These are phyloP conservation scores for Caenorhabditis wallacei DNA, from an alignment of 2,888 invertebrate genomes.

Conservation along the genomic window DNA sequence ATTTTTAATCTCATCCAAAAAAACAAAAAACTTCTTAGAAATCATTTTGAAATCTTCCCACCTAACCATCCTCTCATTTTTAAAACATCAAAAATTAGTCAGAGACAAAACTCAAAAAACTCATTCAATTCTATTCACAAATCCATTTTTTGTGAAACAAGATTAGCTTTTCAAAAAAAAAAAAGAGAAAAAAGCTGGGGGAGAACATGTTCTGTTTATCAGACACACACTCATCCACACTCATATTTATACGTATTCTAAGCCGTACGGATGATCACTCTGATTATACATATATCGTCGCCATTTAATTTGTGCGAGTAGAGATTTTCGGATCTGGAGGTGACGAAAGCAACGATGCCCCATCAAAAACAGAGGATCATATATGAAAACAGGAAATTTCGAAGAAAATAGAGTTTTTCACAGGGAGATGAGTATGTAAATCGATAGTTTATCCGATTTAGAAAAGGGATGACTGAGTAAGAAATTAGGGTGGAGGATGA, in stretches of 20 bases:
- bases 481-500: no score
- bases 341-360: slow-evolving; percentile 29
- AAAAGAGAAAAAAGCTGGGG: neutral
- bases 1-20: no score
- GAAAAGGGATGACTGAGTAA: no score
- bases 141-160: neutral
- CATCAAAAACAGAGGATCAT: slow-evolving; percentile 16
- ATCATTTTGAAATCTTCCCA: neutral
- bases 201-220: neutral
- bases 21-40: no score
- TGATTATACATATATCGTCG: slow-evolving; percentile 46
- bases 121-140: neutral
- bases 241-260: slow-evolving; percentile 49
- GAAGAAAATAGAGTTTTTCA: neutral
- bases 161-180: neutral
- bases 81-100: neutral
- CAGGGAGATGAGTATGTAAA: neutral
- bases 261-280: slow-evolving; percentile 54
- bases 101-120: neutral
- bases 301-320: slow-evolving; percentile 39
- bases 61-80: neutral
- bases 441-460: no score
- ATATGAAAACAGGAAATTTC: slow-evolving; percentile 36
- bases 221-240: neutral
- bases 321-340: slow-evolving; percentile 29